Conservation (phyloP, 2,113 vertebrate genomes). For the Quiscalus mexicanus region DNA sequence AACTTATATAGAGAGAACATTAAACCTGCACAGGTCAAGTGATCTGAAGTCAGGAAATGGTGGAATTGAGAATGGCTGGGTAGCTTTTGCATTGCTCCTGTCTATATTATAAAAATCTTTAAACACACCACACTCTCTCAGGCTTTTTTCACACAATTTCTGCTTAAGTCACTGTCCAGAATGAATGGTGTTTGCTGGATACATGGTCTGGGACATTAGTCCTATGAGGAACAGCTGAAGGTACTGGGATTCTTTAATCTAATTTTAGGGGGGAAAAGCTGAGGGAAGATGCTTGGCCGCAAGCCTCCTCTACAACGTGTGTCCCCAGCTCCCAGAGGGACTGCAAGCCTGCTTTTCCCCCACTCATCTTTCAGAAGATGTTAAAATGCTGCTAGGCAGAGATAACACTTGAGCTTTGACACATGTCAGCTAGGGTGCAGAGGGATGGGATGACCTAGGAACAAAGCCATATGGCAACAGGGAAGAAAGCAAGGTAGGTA, state of each 20-base stretch:
- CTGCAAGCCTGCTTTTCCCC: background rate
- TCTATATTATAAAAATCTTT: background rate
- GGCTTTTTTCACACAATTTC: background rate
- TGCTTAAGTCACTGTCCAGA: background rate
- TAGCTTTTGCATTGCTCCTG: background rate
- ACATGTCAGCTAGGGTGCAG: fast-evolving
- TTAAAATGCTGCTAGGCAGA: background rate
- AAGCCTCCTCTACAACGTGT: fast-evolving
- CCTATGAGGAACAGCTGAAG: background rate
- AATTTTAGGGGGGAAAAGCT: background rate
- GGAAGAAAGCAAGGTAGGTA: background rate
- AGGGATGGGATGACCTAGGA: background rate
- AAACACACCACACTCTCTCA: background rate
- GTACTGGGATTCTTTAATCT: too few species aligned
- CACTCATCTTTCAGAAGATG: background rate
- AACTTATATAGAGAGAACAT: background rate
- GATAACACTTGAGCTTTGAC: background rate
- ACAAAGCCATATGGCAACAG: background rate
- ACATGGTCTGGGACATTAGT: background rate
- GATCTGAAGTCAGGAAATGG: background rate
- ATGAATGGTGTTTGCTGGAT: background rate
- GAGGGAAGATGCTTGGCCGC: background rate
- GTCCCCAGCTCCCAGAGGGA: background rate
- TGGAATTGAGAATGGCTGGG: background rate
- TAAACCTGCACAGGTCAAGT: background rate